Conservation (phyloP, 2,797 vertebrate genomes). For the Tauraco hartlaubi region DNA sequence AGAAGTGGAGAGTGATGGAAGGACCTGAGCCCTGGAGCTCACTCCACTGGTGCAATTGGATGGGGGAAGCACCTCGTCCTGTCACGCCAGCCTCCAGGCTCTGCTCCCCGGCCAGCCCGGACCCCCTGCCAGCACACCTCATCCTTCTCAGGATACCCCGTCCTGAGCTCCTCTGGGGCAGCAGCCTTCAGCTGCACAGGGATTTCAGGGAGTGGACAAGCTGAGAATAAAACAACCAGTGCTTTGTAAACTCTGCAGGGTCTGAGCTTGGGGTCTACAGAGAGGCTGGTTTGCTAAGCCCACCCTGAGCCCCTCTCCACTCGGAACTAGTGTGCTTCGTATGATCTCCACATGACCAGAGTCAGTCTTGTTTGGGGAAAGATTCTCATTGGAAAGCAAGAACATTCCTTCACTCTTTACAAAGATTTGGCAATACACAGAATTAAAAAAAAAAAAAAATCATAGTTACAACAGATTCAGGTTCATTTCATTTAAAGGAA, state of each 20-base stretch:
- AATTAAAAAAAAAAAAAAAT: slow-evolving; percentile 55
- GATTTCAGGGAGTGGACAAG: background rate
- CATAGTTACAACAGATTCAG: slow-evolving; percentile 64
- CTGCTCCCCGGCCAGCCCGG: background rate
- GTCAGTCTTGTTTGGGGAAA: slow-evolving; percentile 28
- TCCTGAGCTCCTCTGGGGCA: background rate
- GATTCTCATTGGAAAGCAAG: slow-evolving; percentile 51
- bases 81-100: rapidly evolving
- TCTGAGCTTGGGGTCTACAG: background rate
- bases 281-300: background rate
- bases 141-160: background rate
- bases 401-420: slow-evolving; percentile 62
- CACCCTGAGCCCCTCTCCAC: background rate
- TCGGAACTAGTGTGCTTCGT: background rate
- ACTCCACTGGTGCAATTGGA: background rate
- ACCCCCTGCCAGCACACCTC: background rate
- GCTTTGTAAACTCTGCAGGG: background rate
- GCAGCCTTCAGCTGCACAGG: background rate
- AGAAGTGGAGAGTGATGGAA: background rate
- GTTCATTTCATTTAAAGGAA: slow-evolving; percentile 63
- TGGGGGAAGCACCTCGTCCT: background rate
- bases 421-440: slow-evolving; percentile 70
- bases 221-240: background rate
- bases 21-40: background rate
- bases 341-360: slow-evolving; percentile 40